Percentiles rank a stretch among this genome's conserved stretches.
Conservation (phyloP, 2,797 vertebrate genomes). For the Poeciliopsis paucimaculata region DNA sequence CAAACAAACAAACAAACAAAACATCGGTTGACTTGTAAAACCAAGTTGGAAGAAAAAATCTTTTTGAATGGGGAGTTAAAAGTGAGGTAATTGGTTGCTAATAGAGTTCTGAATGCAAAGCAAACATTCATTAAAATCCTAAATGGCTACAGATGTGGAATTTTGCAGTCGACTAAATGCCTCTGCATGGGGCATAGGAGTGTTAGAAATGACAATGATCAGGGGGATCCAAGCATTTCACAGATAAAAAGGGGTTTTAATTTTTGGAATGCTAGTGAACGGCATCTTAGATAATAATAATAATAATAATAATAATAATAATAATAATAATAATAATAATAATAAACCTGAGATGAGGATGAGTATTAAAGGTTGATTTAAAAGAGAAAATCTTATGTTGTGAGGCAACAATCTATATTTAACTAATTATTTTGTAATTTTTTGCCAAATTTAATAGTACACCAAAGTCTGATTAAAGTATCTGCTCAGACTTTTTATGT, state of each 20-base stretch:
- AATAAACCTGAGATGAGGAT: neutral
- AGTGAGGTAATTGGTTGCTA: conserved; percentile 32
- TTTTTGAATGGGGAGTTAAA: conserved; percentile 36
- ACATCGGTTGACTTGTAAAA: conserved; percentile 30
- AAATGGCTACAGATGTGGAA: conserved; percentile 60
- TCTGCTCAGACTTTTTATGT: neutral
- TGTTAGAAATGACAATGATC: conserved; percentile 41
- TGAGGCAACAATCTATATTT: neutral
- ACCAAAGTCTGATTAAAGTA: neutral
- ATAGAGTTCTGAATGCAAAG: conserved; percentile 35
- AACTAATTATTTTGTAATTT: neutral
- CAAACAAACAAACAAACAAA: conserved; percentile 32
- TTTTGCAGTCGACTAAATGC: conserved; percentile 37
- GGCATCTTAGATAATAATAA: too few species aligned
- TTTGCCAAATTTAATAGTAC: neutral
- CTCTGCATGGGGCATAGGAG: conserved; percentile 31
- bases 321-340: too few species aligned
- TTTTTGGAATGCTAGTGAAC: neutral
- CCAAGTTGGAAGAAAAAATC: conserved; percentile 33
- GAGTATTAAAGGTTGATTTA: neutral
- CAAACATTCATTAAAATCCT: conserved; percentile 36
- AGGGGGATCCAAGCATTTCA: conserved; percentile 21
- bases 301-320: too few species aligned
- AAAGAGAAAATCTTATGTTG: neutral
- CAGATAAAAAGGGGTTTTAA: conserved; percentile 20